phyloP scores from a whole-genome alignment of 2,888 invertebrate species.

The Mimumesa dahlbomi region DNA sequence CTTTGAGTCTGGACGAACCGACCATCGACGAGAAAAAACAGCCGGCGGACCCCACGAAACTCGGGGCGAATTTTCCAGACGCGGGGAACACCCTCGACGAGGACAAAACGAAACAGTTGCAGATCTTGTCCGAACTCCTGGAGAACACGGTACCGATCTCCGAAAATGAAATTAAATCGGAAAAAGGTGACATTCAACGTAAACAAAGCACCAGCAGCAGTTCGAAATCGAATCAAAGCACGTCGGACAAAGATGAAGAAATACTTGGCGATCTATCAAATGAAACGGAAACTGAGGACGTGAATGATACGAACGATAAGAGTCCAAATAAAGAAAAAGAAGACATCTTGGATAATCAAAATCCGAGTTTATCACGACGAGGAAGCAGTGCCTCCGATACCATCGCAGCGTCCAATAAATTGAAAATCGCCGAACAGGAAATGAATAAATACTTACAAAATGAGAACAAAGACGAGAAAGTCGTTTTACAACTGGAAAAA shows the following conservation, averaged over 20 bases:
- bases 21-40: constrained; percentile 31
- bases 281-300: neutral
- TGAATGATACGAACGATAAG: neutral
- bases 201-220: constrained; percentile 1
- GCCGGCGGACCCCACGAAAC: constrained; percentile 4
- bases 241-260: neutral
- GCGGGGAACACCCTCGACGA: neutral
- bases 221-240: neutral
- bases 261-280: neutral
- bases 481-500: constrained; percentile 11
- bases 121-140: constrained; percentile 24
- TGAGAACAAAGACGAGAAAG: constrained; percentile 10
- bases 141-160: constrained; percentile 9
- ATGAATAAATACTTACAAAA: neutral
- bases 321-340: neutral
- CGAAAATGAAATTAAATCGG: constrained; percentile 28
- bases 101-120: constrained; percentile 10
- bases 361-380: constrained; percentile 13
- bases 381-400: constrained; percentile 11
- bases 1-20: constrained; percentile 70
- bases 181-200: neutral
- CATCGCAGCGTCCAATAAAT: constrained; percentile 5
- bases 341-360: neutral
- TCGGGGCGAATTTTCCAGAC: constrained; percentile 1
- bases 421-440: constrained; percentile 3